Evolutionary conservation across 2,888 invertebrate genomes (phyloP).

Genomic region (Zele albiditarsus): DNA sequence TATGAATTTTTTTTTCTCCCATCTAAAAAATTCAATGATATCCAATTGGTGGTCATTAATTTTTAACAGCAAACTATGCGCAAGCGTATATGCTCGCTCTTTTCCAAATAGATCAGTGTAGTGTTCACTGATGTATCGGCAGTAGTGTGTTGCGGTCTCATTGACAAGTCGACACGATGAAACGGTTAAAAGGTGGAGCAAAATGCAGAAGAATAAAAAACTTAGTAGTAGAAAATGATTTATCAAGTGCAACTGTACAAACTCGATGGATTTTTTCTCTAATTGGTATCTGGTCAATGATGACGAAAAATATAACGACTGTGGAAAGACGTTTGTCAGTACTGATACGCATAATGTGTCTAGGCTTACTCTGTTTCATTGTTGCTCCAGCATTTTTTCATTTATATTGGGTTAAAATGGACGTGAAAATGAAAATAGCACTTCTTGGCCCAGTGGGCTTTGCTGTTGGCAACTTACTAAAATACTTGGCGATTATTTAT

Average conservation of each 20-base stretch:
- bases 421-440: conserved; percentile 35
- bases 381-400: conserved; percentile 36
- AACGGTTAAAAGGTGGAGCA: conserved; percentile 44
- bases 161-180: background rate
- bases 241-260: background rate
- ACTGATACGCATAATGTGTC: conserved; percentile 29
- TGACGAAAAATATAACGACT: conserved; percentile 33
- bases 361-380: conserved; percentile 12
- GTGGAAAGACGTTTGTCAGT: conserved; percentile 22
- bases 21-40: background rate
- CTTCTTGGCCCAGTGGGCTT: conserved; percentile 36
- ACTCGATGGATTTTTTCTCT: conserved; percentile 32
- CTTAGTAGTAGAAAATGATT: background rate
- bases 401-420: conserved; percentile 27
- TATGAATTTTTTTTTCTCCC: too few species aligned
- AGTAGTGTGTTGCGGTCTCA: conserved; percentile 1
- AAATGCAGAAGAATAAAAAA: conserved; percentile 25
- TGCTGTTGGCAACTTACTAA: conserved; percentile 29
- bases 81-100: background rate
- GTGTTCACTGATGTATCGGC: background rate
- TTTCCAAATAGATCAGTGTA: background rate
- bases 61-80: background rate
- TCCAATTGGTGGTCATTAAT: background rate
- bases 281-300: conserved; percentile 43
- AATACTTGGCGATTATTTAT: conserved; percentile 31